Evolutionary conservation across 2,797 vertebrate species (phyloP).

Genomic region (Muraenolepis orangiensis): DNA sequence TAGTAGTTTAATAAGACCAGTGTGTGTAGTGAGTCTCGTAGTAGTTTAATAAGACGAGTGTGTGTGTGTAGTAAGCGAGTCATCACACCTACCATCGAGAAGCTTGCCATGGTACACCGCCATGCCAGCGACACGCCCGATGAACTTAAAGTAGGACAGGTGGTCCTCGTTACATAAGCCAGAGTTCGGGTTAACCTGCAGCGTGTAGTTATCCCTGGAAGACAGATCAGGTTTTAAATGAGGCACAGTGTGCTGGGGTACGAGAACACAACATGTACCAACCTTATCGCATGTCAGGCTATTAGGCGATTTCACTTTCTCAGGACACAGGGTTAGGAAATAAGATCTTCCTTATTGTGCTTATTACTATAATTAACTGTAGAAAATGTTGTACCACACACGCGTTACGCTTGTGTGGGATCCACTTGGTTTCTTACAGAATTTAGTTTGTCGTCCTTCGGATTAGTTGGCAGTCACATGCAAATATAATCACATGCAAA

Average conservation of each 20-base stretch:
- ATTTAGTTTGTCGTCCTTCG: not conserved
- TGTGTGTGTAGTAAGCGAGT: too few relatives aligned
- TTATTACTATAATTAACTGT: too few relatives aligned
- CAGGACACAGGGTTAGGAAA: not conserved
- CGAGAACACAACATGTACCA: too few relatives aligned
- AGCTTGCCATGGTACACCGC: constrained; percentile 96
- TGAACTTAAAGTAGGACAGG: constrained; percentile 97
- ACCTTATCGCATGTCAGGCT: not conserved
- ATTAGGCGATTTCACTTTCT: not conserved
- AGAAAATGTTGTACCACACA: not conserved
- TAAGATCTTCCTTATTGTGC: not conserved
- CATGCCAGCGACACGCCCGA: constrained; percentile 97
- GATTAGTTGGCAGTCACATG: not conserved
- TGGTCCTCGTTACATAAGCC: constrained; percentile 98
- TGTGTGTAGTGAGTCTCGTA: not conserved
- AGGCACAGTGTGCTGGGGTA: not conserved
- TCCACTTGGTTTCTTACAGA: not conserved
- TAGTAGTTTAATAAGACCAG: not conserved
- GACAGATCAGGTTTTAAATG: constrained; percentile 2
- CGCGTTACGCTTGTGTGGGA: not conserved
- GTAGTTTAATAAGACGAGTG: too few relatives aligned
- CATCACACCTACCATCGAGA: constrained; percentile 81
- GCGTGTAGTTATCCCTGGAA: constrained; percentile 94
- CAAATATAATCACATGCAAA: not conserved
- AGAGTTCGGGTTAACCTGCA: constrained; percentile 97